phyloP scores from a whole-genome alignment of 2,113 vertebrate genomes.

The Seriola dumerili region DNA sequence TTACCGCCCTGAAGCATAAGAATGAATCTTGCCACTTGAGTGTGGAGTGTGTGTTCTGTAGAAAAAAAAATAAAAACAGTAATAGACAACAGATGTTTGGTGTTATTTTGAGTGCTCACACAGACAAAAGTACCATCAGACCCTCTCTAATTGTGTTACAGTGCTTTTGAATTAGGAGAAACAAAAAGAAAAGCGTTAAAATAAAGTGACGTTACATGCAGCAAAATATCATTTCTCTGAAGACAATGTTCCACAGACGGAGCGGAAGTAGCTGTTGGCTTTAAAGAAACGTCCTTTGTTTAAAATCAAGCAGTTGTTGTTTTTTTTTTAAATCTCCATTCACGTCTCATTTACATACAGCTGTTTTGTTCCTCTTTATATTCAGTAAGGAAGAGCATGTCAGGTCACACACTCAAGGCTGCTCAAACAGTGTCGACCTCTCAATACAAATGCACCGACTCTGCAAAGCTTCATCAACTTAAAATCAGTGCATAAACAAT shows the following conservation, averaged over 20 bases:
- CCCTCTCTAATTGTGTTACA: constrained; percentile 84
- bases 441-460: constrained; percentile 71
- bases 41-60: constrained; percentile 48
- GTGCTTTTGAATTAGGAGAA: constrained; percentile 90
- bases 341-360: constrained; percentile 88
- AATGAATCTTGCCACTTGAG: constrained; percentile 14
- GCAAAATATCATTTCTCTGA: constrained; percentile 94
- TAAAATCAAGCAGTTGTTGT: constrained; percentile 86
- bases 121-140: constrained; percentile 84
- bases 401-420: constrained; percentile 68
- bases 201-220: constrained; percentile 96
- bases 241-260: constrained; percentile 89
- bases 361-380: constrained; percentile 85
- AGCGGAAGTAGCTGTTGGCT: constrained; percentile 89
- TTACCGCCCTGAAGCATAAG: constrained; percentile 40
- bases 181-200: constrained; percentile 89
- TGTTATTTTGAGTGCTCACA: constrained; percentile 86
- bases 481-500: constrained; percentile 91
- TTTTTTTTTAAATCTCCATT: constrained; percentile 32
- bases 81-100: constrained; percentile 89
- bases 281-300: constrained; percentile 88
- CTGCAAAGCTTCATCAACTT: constrained; percentile 73
- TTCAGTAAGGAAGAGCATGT: constrained; percentile 90
- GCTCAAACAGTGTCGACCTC: constrained; percentile 80
- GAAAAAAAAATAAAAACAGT: constrained; percentile 81